Evolutionary conservation across 92 coral and sea anemone genomes (phyloP), one percentile per base, ranked within the genome.

Genomic region (Chrysogorgia sp.): DNA sequence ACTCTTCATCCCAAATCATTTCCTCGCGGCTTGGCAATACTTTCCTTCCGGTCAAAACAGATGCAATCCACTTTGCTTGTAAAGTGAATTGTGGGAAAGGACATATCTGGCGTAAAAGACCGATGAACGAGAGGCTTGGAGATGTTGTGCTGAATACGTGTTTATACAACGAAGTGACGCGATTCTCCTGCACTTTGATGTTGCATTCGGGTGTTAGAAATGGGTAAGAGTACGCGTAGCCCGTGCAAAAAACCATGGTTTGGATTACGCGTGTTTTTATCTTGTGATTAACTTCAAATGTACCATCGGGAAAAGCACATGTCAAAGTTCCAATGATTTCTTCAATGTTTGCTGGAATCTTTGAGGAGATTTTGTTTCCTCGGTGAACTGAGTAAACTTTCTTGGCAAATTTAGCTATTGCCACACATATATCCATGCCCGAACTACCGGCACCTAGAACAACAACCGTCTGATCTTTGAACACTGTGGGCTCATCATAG

Each of bases 71-170:
- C 19, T 75, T 84, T 12, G 96, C 85, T 79, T 93, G 97, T 19
- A 91, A 65, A 43, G 84, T 81, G 35, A 90, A 91, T 53, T 64
- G 84, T n/a, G 96, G 97, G 56, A 93, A 90, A 3, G 96, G 92
- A 31, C 88, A 84, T 23, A 88, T 68, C 26, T 75, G 82, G n/a
- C 80, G 20, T 24, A 88, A 81, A 8, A 93, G 63, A 0, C 97
- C 97, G 60, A 93, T 66, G 57, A 93, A 93, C 34, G 90, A 71
- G 69, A 93, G 49, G 5, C 91, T 82, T 22, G 93, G 90, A 20
- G 53, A 84, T 10, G 57, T 69, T 19, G 87, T 86, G 83, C 85
- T 82, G 61, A 93, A 90, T 49, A 90, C 63, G 75, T 93, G 93
- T 74, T 88, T 88, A 62, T 90, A 91, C 33, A 93, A 71, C 43